Evolutionary conservation across 2,797 vertebrate genomes (phyloP), one percentile per base, ranked within the genome.

Genomic region (Lophura swinhoii): DNA sequence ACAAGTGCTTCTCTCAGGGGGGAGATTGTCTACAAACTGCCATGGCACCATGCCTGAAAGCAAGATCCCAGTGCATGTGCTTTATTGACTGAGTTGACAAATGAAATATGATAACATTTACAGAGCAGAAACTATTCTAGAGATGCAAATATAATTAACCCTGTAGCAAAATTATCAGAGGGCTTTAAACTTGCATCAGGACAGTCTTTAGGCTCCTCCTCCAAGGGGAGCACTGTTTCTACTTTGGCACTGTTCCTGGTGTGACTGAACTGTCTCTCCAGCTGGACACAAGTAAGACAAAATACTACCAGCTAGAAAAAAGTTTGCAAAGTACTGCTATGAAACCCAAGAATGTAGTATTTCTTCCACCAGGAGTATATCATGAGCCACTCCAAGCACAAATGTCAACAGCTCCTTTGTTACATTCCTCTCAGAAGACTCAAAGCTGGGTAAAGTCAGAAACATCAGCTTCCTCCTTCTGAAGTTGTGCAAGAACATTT

Each of bases 381-480:
- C 81, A 88, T 26, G 14, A 91, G 43, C 58, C 77, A 84, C 64
- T 91, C 44, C 0, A 0, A 71, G 60, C 3, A 3, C 3, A 0
- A 51, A 90, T 87, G 88, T 94, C 86, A 84, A 84, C 72, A 91
- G 84, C 23, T 87, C 62, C 90, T 90, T 94, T 91, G 90, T 55
- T 95, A 62, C 81, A 68, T 55, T 96, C 88, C 53, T 88, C 53
- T 44, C 66, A 94, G 84, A 93, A 88, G 62, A 87, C 72, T 94
- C 46, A 88, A 94, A 93, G 93, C 75, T 93, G 90, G 90, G 84
- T 88, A 91, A 94, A 94, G 80, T 91, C 90, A 90, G 79, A 88
- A 90, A 69, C 88, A 79, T 37, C 64, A 94, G 49, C 46, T 87
- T 94, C 69, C 62, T 90, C 77, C 68, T 88, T 92, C 80, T 87